phyloP scores from a whole-genome alignment of 2,113 vertebrate genomes.

The Apteryx owenii region DNA sequence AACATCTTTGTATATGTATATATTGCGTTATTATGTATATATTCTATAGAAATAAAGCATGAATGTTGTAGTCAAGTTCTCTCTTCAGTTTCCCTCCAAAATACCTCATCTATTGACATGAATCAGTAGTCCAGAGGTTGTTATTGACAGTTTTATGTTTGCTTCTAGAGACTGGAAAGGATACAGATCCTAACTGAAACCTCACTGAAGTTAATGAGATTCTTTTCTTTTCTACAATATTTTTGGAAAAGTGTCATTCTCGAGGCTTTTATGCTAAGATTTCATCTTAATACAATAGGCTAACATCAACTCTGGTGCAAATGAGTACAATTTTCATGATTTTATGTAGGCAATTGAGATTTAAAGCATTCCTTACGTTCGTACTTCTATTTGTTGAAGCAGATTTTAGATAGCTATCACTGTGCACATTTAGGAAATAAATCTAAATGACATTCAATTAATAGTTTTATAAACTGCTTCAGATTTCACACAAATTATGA shows the following conservation, averaged over 20 bases:
- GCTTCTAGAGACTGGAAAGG: neutral
- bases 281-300: neutral
- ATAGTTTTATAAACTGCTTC: neutral
- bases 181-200: neutral
- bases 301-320: neutral
- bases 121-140: neutral
- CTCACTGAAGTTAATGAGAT: neutral
- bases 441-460: neutral
- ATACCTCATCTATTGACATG: neutral
- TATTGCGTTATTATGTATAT: neutral
- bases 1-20: neutral
- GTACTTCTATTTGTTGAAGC: neutral
- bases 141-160: neutral
- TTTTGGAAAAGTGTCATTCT: conserved; percentile 6
- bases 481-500: neutral
- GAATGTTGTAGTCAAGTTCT: neutral
- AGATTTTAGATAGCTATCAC: neutral
- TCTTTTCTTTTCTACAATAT: conserved; percentile 11
- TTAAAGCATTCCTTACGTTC: conserved; percentile 31
- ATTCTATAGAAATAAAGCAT: neutral
- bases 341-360: neutral
- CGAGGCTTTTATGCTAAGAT: neutral
- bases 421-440: neutral
- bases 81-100: neutral
- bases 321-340: neutral